Conservation (phyloP, 2,888 invertebrate genomes). For the Sarcophaga rosellei region DNA sequence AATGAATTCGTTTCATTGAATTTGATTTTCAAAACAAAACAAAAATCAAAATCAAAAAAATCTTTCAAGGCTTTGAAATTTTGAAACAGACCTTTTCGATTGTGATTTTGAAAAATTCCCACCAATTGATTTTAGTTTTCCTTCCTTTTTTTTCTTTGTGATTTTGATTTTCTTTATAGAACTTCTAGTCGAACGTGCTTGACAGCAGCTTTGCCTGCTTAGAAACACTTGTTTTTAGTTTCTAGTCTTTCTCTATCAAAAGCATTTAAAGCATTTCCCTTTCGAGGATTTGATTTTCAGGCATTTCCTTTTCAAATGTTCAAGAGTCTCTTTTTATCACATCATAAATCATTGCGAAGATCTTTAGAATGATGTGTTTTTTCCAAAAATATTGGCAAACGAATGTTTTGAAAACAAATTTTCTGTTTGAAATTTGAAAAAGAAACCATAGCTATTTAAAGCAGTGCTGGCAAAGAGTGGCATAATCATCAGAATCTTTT, state of each 20-base stretch:
- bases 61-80: slow-evolving; percentile 51
- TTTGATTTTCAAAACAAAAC: slow-evolving; percentile 35
- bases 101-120: slow-evolving; percentile 19
- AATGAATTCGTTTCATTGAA: slow-evolving; percentile 31
- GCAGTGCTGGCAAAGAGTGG: not conserved
- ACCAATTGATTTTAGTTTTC: slow-evolving; percentile 24
- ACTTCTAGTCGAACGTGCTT: slow-evolving; percentile 45
- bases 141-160: not conserved
- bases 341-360: slow-evolving; percentile 60
- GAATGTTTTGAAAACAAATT: no score
- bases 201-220: slow-evolving; percentile 16
- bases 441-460: not conserved
- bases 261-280: not conserved
- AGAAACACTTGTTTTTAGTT: slow-evolving; percentile 51
- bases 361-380: not conserved
- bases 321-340: slow-evolving; percentile 58
- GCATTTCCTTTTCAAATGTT: not conserved
- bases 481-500: no score
- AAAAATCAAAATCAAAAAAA: slow-evolving; percentile 26
- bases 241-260: not conserved
- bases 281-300: not conserved
- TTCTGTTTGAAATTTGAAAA: no score
- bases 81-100: slow-evolving; percentile 27
- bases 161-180: slow-evolving; percentile 33
- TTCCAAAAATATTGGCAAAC: not conserved